These are phyloP conservation scores for Microplitis mediator DNA, from an alignment of 1,140 invertebrate genomes.

Conservation along the genomic window DNA sequence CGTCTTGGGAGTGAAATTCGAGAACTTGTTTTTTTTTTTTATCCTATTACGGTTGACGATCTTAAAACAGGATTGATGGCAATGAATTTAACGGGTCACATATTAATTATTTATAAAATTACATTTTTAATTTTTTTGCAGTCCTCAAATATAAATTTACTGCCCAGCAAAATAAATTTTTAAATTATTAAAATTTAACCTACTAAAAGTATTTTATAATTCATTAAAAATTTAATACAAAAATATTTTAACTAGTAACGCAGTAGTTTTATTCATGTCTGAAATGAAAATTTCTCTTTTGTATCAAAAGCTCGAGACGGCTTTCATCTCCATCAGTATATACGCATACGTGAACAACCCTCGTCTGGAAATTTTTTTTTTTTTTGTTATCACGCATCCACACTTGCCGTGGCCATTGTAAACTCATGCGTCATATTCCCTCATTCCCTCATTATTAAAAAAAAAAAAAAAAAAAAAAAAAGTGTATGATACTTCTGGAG, in stretches of 20 bases:
- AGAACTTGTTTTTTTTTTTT: conserved; percentile 21
- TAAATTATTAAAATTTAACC: neutral
- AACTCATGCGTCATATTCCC: no score
- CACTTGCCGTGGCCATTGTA: neutral
- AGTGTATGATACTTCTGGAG: neutral
- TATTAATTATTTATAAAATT: neutral
- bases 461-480: no score
- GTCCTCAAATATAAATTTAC: no score
- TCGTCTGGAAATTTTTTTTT: neutral
- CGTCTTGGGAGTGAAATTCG: conserved; percentile 25
- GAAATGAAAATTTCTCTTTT: no score
- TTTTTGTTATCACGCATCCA: neutral
- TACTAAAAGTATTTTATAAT: neutral
- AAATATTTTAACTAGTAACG: neutral
- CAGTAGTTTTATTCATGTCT: no score
- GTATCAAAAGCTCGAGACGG: no score
- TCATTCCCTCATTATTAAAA: neutral
- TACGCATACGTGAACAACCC: neutral
- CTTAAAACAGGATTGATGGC: conserved; percentile 19
- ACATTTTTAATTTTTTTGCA: neutral
- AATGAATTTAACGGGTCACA: neutral
- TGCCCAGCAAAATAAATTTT: neutral
- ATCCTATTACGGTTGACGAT: conserved; percentile 1
- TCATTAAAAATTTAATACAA: neutral
- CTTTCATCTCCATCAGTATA: neutral